Evolutionary conservation across 2,888 invertebrate genomes (phyloP), one percentile per base, ranked within the genome.

Genomic region (Oasisia sp.): DNA sequence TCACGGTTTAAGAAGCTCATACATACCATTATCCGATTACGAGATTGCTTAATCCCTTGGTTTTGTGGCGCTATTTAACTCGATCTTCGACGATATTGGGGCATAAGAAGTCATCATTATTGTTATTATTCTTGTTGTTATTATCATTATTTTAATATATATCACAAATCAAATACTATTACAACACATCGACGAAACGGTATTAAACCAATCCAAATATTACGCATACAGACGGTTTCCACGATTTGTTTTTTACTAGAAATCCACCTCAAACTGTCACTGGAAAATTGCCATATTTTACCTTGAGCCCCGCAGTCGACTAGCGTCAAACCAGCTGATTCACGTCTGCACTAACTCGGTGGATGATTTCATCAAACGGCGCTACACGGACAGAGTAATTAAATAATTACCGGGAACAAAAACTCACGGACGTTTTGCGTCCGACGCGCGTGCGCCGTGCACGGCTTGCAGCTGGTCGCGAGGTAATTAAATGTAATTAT

Each of bases 401-500:
- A 74, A 74, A 74, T 74, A 74, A 74, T 74, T 74, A 74, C 74
- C 19, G 56, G 8, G n/a, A n/a, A 74, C 74, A 74, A 74, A 74
- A 74, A 74, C 19, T 74, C 2, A 7, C 27, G 27, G 74, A 7
- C 27, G 38, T 74, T 74, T 74, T 74, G 74, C n/a, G n/a, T 74
- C 27, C 74, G n/a, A 27, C 74, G 27, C 74, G 27, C 74, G 27
- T 74, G 74, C 74, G 74, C 74, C 74, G 74, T 74, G 74, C 74
- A 19, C 27, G 74, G 74, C 74, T 27, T 74, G 74, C 74, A 74
- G 74, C 74, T 74, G 74, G 74, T 74, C 27, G 50, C 74, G 74
- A n/a, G n/a, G 74, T 74, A 74, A 74, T 74, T 74, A 74, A 74
- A 74, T 27, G 74, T 74, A 74, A 74, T 74, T 74, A 74, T n/a